phyloP scores from a whole-genome alignment of 2,113 vertebrate species.

The Muntiacus reevesi region DNA sequence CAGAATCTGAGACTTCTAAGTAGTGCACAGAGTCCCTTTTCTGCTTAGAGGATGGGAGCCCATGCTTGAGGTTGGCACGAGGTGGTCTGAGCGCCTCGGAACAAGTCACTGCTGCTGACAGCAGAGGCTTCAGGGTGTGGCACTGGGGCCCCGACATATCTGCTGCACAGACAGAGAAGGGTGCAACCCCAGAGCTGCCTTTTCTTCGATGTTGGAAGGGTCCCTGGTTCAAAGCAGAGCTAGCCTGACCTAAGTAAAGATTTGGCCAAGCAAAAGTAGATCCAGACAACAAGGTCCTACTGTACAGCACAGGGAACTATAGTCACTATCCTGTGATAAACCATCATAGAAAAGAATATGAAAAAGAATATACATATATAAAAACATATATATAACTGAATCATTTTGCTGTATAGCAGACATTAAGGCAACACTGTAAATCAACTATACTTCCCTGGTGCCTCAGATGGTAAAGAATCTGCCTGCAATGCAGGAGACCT shows the following conservation, averaged over 20 bases:
- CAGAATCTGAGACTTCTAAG: neutral
- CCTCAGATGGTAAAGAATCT: neutral
- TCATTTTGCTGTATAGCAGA: neutral
- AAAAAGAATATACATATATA: neutral
- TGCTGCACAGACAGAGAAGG: too few relatives aligned
- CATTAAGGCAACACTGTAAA: neutral
- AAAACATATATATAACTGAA: neutral
- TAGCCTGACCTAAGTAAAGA: neutral
- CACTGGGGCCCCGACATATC: fast-evolving
- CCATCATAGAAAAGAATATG: neutral
- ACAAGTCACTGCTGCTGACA: neutral
- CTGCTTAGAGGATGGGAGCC: neutral
- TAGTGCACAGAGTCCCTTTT: neutral
- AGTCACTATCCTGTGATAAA: neutral
- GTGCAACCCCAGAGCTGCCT: neutral
- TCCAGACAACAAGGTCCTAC: neutral
- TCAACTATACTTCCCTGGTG: neutral
- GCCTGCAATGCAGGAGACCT: neutral
- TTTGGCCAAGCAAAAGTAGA: neutral
- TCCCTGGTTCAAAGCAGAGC: neutral
- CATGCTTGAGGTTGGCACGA: too few relatives aligned
- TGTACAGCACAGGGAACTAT: neutral
- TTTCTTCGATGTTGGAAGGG: neutral
- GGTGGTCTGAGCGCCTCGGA: neutral
- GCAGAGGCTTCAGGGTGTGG: neutral